Conservation (phyloP, 30 jellyfish, hydroid and myxozoan species). For the Catostylus mosaicus region DNA sequence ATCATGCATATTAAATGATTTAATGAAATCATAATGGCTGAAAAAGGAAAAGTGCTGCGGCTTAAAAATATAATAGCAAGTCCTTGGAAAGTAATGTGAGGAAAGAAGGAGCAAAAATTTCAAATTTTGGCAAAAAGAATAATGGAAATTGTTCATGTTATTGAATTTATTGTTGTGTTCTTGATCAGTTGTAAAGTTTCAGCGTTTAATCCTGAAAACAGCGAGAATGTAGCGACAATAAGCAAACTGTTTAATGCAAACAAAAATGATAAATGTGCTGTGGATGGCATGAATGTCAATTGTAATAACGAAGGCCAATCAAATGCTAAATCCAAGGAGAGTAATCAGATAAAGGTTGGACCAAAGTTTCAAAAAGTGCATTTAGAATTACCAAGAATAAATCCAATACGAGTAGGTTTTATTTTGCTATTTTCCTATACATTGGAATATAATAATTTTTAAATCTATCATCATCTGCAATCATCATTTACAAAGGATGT, state of each 20-base stretch:
- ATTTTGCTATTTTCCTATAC: too few relatives aligned
- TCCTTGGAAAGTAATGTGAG: not conserved
- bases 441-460: too few relatives aligned
- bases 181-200: not conserved
- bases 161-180: not conserved
- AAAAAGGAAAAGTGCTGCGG: constrained; percentile 34
- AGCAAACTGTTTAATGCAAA: not conserved
- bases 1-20: constrained; percentile 61
- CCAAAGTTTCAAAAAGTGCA: constrained; percentile 83
- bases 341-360: constrained; percentile 23
- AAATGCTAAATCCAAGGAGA: not conserved
- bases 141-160: too few relatives aligned
- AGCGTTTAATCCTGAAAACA: too few relatives aligned
- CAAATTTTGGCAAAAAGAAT: too few relatives aligned
- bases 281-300: not conserved
- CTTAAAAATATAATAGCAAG: constrained; percentile 13
- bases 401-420: constrained; percentile 66
- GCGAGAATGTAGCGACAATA: not conserved
- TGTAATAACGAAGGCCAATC: not conserved
- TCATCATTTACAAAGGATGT: too few relatives aligned
- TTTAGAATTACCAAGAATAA: constrained; percentile 70
- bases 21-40: constrained; percentile 59
- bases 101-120: too few relatives aligned
- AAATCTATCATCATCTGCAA: too few relatives aligned
- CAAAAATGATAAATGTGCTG: not conserved